These are phyloP conservation scores for Pseudomyrmex gracilis DNA, from an alignment of 1,140 invertebrate species.

Conservation along the genomic window DNA sequence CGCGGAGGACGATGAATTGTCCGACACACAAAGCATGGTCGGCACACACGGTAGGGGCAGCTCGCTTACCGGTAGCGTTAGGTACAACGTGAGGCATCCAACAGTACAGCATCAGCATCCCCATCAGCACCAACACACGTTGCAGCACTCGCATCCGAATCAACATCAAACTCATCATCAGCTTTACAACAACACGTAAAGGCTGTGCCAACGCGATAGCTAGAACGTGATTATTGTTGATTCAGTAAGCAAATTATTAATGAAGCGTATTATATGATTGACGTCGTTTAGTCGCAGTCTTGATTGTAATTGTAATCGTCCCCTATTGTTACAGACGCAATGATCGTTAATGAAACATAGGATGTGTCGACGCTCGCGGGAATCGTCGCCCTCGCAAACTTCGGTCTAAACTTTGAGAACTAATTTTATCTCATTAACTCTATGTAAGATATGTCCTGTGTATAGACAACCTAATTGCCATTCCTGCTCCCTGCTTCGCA, in stretches of 20 bases:
- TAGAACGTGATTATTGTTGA: slow-evolving; percentile 63
- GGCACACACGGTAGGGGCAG: slow-evolving; percentile 81
- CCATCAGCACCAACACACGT: slow-evolving; percentile 73
- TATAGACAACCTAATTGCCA: slow-evolving; percentile 70
- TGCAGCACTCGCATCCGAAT: slow-evolving; percentile 70
- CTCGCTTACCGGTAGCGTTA: slow-evolving; percentile 82
- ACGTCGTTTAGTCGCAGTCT: background rate
- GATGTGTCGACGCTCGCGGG: slow-evolving; percentile 51
- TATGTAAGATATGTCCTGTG: slow-evolving; percentile 76
- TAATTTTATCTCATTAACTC: slow-evolving; percentile 73
- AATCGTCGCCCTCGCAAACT: slow-evolving; percentile 59
- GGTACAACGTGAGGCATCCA: slow-evolving; percentile 80
- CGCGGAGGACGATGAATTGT: slow-evolving; percentile 83
- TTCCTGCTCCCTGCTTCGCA: slow-evolving; percentile 68
- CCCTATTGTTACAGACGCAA: slow-evolving; percentile 61
- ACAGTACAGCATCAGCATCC: slow-evolving; percentile 74
- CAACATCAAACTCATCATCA: slow-evolving; percentile 76
- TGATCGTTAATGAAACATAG: slow-evolving; percentile 58
- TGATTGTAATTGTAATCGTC: background rate
- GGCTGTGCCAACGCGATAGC: slow-evolving; percentile 45
- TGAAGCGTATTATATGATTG: no score
- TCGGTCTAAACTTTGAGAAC: slow-evolving; percentile 69
- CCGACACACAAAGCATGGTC: slow-evolving; percentile 81
- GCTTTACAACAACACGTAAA: slow-evolving; percentile 79
- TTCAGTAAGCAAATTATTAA: slow-evolving; percentile 33